phyloP scores from a whole-genome alignment of 2,888 invertebrate species.

The Ophion ventricosus region DNA sequence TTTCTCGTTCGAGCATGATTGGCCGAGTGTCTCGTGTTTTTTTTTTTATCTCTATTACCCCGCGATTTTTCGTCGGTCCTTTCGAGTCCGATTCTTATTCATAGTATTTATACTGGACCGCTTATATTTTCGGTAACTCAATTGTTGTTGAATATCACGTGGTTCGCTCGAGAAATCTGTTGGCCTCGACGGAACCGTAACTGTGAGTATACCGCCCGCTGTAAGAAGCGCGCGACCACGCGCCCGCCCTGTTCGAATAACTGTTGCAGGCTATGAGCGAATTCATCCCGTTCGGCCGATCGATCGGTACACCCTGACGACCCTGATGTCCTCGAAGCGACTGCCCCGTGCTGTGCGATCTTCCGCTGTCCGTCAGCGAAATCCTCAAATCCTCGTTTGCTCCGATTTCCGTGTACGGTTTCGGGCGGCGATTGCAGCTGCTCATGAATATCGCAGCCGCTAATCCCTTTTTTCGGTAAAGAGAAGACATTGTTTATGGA shows the following conservation, averaged over 20 bases:
- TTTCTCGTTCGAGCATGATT: constrained; percentile 13
- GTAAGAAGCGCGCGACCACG: constrained; percentile 84
- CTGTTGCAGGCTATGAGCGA: constrained; percentile 91
- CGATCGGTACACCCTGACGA: constrained; percentile 85
- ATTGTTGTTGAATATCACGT: constrained; percentile 73
- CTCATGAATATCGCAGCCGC: constrained; percentile 81
- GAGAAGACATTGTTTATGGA: neutral
- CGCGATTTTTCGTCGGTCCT: neutral
- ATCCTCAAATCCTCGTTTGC: constrained; percentile 75
- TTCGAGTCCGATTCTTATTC: constrained; percentile 1
- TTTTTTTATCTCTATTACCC: neutral
- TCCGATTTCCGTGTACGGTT: constrained; percentile 81
- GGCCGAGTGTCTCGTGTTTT: neutral
- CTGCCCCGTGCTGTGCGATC: constrained; percentile 80
- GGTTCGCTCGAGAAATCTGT: constrained; percentile 80
- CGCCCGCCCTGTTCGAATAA: constrained; percentile 88
- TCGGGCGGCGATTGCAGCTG: constrained; percentile 77
- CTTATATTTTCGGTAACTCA: neutral
- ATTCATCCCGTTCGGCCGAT: constrained; percentile 89
- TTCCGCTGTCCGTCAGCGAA: constrained; percentile 77
- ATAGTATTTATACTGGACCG: neutral
- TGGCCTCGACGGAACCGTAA: constrained; percentile 84
- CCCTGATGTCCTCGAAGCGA: constrained; percentile 88
- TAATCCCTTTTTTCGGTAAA: constrained; percentile 77
- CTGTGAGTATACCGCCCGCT: constrained; percentile 85